A percentile compares a stretch with the other conserved stretches of the same genome.
phyloP scores from a whole-genome alignment of 2,888 invertebrate genomes.

The Torymus texanus region DNA sequence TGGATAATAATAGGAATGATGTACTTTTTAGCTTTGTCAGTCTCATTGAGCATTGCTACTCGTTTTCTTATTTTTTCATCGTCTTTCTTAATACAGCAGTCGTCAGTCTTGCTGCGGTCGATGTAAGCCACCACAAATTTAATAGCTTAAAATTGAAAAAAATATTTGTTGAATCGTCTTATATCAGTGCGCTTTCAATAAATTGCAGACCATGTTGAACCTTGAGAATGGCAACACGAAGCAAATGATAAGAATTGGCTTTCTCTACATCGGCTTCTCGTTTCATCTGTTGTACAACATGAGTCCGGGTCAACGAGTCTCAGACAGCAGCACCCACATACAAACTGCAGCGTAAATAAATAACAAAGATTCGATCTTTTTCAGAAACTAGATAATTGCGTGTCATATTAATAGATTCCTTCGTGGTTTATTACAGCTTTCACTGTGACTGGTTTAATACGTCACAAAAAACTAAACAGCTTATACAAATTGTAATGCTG shows the following conservation, averaged over 20 bases:
- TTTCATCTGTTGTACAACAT: constrained; percentile 27
- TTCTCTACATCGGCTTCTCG: constrained; percentile 32
- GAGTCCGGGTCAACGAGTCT: constrained; percentile 30
- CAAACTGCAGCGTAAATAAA: constrained; percentile 23
- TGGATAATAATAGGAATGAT: too few relatives aligned
- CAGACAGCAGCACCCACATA: constrained; percentile 25
- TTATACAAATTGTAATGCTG: constrained; percentile 23
- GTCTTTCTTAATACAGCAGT: background rate
- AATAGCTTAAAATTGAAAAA: background rate
- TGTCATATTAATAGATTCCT: too few relatives aligned
- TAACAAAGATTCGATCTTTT: background rate
- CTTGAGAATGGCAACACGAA: constrained; percentile 21
- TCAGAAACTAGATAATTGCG: too few relatives aligned
- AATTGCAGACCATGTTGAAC: constrained; percentile 33
- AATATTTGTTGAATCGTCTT: too few relatives aligned
- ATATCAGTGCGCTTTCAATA: background rate
- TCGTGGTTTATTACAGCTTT: too few relatives aligned
- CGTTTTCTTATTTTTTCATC: background rate
- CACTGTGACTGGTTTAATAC: too few relatives aligned
- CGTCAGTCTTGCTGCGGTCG: constrained; percentile 35
- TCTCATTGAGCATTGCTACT: constrained; percentile 28
- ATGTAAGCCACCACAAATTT: background rate
- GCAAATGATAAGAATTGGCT: constrained; percentile 24
- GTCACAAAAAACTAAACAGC: too few relatives aligned
- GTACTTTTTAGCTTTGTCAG: constrained; percentile 11